These are phyloP conservation scores for Harlomillsia oculata DNA, from an alignment of 1,140 invertebrate species.

Conservation along the genomic window DNA sequence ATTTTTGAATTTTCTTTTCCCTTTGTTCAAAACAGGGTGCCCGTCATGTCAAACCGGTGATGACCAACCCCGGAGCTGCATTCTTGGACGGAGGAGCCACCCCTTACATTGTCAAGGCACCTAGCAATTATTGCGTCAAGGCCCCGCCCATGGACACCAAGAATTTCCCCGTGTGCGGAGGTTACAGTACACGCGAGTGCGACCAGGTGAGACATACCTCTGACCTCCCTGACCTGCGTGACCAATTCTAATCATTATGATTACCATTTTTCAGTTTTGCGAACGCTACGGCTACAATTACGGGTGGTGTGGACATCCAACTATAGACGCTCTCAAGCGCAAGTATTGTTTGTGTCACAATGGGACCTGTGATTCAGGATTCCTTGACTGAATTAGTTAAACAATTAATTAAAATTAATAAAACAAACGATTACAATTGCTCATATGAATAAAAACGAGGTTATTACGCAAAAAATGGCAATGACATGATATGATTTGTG, in stretches of 20 bases:
- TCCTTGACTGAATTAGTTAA: too few species aligned
- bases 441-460: too few species aligned
- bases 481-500: too few species aligned
- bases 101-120: not conserved
- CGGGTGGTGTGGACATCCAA: constrained; percentile 5
- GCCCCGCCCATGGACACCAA: not conserved
- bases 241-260: not conserved
- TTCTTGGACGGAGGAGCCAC: not conserved
- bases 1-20: too few species aligned
- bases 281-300: not conserved
- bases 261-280: not conserved
- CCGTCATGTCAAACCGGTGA: too few species aligned
- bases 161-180: not conserved
- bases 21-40: too few species aligned
- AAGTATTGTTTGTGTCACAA: constrained; percentile 6
- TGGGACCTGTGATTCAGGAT: constrained; percentile 4
- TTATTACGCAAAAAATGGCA: too few species aligned
- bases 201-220: constrained; percentile 1
- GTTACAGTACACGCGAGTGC: not conserved
- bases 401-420: too few species aligned
- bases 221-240: not conserved
- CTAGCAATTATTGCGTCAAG: constrained; percentile 8
- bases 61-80: not conserved
- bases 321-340: constrained; percentile 1
- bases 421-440: too few species aligned